A percentile compares a stretch with the other conserved stretches of the same genome.
phyloP scores from a whole-genome alignment of 1,140 invertebrate species.

The Popillia japonica region DNA sequence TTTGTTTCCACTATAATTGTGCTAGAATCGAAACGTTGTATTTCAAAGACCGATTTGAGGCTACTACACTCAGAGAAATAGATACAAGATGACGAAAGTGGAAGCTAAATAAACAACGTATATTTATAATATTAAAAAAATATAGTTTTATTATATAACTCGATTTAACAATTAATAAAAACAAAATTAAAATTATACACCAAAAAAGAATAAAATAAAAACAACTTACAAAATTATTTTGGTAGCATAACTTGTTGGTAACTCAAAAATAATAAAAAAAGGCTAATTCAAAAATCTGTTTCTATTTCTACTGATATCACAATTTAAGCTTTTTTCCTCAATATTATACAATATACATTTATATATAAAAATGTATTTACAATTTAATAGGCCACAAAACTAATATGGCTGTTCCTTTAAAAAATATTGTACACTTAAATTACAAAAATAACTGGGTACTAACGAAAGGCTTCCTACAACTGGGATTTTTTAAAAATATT shows the following conservation, averaged over 20 bases:
- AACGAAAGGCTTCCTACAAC: too few species aligned
- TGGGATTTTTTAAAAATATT: too few species aligned
- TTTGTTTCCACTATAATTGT: conserved; percentile 19
- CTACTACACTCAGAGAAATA: conserved; percentile 1
- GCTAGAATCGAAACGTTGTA: neutral
- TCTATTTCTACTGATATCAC: conserved; percentile 33
- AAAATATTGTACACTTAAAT: too few species aligned
- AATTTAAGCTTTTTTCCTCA: conserved; percentile 24
- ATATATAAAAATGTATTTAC: conserved; percentile 20
- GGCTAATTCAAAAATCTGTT: neutral
- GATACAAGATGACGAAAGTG: neutral
- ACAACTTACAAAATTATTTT: neutral
- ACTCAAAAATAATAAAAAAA: neutral
- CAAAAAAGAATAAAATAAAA: too few species aligned
- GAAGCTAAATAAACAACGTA: neutral
- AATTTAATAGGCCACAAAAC: conserved; percentile 7
- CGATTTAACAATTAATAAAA: neutral
- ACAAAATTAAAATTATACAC: too few species aligned
- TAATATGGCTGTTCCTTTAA: too few species aligned
- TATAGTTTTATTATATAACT: neutral
- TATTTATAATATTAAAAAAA: neutral
- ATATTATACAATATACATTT: conserved; percentile 25
- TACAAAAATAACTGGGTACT: too few species aligned
- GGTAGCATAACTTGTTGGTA: neutral
- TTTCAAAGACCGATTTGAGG: neutral